phyloP scores from a whole-genome alignment of 1,140 invertebrate species.

The Aleiodes sp. region DNA sequence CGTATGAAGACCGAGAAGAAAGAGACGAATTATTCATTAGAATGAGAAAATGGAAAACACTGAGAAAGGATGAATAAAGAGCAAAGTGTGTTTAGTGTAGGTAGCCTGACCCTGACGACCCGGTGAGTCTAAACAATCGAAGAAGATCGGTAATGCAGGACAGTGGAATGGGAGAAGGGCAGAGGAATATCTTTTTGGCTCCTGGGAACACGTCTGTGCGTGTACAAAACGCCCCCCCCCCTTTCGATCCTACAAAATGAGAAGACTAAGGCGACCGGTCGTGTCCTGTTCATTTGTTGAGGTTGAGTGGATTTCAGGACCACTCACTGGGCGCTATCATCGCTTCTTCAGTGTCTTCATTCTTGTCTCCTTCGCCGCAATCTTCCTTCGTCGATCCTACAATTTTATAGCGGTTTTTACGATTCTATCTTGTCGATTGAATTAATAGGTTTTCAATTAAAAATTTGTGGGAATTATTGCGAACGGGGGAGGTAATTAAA shows the following conservation, averaged over 20 bases:
- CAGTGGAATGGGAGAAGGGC: not conserved
- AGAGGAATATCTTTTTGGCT: slow-evolving; percentile 51
- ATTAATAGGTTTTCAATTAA: too few relatives aligned
- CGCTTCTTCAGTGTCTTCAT: slow-evolving; percentile 1
- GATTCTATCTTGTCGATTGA: not conserved
- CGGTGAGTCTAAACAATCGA: slow-evolving; percentile 55
- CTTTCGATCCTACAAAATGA: too few relatives aligned
- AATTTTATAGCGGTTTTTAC: not conserved
- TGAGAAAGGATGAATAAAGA: slow-evolving; percentile 22
- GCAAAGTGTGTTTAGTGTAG: slow-evolving; percentile 9
- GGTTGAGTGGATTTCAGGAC: not conserved
- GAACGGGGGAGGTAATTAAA: too few relatives aligned
- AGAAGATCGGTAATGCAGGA: slow-evolving; percentile 43
- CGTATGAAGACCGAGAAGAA: too few relatives aligned
- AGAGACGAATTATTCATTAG: too few relatives aligned
- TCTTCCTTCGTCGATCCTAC: not conserved
- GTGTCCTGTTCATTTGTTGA: slow-evolving; percentile 33
- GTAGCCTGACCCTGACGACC: slow-evolving; percentile 44
- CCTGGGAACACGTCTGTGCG: slow-evolving; percentile 51
- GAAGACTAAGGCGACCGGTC: not conserved
- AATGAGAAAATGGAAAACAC: slow-evolving; percentile 17
- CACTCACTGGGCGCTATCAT: slow-evolving; percentile 17
- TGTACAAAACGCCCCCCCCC: slow-evolving; percentile 34
- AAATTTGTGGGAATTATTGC: not conserved
- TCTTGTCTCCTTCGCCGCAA: not conserved